phyloP scores from a whole-genome alignment of 2,888 invertebrate species.

The Eupelmus urozonus region DNA sequence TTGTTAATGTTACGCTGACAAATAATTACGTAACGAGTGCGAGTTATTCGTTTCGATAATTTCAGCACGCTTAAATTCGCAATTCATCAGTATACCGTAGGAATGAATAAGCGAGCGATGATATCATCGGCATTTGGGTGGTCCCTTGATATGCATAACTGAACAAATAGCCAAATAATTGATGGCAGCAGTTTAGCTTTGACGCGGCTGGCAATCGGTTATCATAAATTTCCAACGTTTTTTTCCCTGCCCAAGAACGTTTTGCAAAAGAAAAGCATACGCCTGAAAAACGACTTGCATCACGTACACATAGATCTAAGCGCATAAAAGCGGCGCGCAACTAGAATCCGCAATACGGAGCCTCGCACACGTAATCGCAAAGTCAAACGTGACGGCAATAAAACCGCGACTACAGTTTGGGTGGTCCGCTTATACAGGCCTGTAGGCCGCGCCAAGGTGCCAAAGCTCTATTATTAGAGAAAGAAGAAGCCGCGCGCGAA shows the following conservation, averaged over 20 bases:
- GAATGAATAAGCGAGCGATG: slow-evolving; percentile 9
- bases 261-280: too few species aligned
- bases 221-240: too few species aligned
- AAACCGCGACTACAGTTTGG: slow-evolving; percentile 64
- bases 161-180: slow-evolving; percentile 26
- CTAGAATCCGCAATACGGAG: slow-evolving; percentile 27
- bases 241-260: too few species aligned
- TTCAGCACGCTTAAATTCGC: neutral
- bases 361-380: neutral
- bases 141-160: slow-evolving; percentile 52
- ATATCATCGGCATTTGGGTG: slow-evolving; percentile 60
- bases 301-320: neutral
- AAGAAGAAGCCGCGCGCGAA: slow-evolving; percentile 59
- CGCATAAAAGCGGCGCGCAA: neutral
- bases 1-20: too few species aligned
- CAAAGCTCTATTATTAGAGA: slow-evolving; percentile 70
- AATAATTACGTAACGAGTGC: too few species aligned
- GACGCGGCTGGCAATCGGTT: too few species aligned
- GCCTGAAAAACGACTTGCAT: too few species aligned
- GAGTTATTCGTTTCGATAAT: neutral
- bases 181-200: neutral
- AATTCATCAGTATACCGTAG: slow-evolving; percentile 6
- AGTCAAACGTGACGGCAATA: slow-evolving; percentile 37
- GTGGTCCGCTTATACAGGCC: slow-evolving; percentile 65
- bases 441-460: slow-evolving; percentile 67